Evolutionary conservation across 2,797 vertebrate genomes (phyloP), one percentile per base, ranked within the genome.

Genomic region (Leuciscus waleckii): DNA sequence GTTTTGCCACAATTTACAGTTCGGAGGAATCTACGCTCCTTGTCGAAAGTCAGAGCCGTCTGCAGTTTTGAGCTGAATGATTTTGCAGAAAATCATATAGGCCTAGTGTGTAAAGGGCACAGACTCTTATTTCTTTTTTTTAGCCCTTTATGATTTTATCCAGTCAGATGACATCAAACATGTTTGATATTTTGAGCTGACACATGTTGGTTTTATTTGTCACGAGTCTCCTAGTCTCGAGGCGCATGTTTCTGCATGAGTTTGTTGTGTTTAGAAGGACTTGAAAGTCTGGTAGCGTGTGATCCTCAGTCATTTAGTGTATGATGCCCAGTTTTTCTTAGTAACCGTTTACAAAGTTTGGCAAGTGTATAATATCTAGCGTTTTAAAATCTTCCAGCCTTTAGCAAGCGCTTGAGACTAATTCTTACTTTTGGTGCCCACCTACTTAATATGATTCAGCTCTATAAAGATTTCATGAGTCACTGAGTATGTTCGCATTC

Each of bases 371-470:
- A 10, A 23, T 43, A 14, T 46, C 10, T 3, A 74, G 16, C 11
- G 16, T 29, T 49, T 74, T 71, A 9, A 56, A 56, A 56, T 16
- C 2, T 16, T 71, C 3, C 69, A 71, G 23, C 13, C 13, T 71
- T 46, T 35, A 51, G 71, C 71, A 35, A 74, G 29, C 9, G 35
- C 0, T 19, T 21, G 29, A 75, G 29, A 54, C 73, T 56, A 56
- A 54, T 76, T 56, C 49, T n/a, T 54, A 39, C 23, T 39, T 74
- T 29, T 35, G n/a, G 14, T 74, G 69, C 16, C 43, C 43, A 75
- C 69, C 41, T 41, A 49, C 37, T 58, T n/a, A n/a, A 29, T 3
- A 29, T 80, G 67, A 63, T 54, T 85, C 51, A 85, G 17, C 54
- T 23, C 67, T 63, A n/a, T 61, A 41, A 73, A 37, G 26, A n/a